These are phyloP conservation scores for Okamejei kenojei DNA, from an alignment of 2,797 vertebrate species.

Conservation along the genomic window DNA sequence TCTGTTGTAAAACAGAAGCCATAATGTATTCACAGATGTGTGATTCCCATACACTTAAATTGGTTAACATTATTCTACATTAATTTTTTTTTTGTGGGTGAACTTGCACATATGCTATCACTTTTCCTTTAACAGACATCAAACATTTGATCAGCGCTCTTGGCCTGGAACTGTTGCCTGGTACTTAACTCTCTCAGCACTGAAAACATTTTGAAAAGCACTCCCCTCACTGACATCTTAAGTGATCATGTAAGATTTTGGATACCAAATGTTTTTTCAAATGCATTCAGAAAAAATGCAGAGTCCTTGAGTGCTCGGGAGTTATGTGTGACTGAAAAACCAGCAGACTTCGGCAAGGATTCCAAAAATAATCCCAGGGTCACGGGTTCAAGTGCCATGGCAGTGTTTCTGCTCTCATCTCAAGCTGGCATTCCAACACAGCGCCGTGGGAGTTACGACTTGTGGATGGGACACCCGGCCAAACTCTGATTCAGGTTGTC, in stretches of 20 bases:
- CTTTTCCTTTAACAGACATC: neutral
- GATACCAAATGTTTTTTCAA: neutral
- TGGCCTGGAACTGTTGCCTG: neutral
- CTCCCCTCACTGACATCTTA: neutral
- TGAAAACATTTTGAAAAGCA: neutral
- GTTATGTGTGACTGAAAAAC: neutral
- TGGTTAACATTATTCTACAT: constrained; percentile 15
- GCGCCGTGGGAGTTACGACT: neutral
- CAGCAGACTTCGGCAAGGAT: neutral
- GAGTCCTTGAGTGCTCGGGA: neutral
- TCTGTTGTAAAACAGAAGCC: constrained; percentile 36
- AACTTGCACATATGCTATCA: constrained; percentile 31
- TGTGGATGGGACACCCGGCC: neutral
- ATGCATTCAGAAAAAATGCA: neutral
- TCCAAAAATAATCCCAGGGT: neutral
- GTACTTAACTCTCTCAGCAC: constrained; percentile 2
- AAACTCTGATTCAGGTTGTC: neutral
- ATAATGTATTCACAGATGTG: constrained; percentile 30
- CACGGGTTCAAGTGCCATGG: neutral
- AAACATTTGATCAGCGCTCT: neutral
- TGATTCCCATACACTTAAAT: constrained; percentile 29
- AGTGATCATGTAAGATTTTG: neutral
- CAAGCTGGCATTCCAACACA: neutral
- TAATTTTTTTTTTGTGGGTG: neutral
- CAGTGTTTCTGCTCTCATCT: neutral